These are phyloP conservation scores for Zelostemma sp. DNA, from an alignment of 1,140 invertebrate genomes.

Conservation along the genomic window DNA sequence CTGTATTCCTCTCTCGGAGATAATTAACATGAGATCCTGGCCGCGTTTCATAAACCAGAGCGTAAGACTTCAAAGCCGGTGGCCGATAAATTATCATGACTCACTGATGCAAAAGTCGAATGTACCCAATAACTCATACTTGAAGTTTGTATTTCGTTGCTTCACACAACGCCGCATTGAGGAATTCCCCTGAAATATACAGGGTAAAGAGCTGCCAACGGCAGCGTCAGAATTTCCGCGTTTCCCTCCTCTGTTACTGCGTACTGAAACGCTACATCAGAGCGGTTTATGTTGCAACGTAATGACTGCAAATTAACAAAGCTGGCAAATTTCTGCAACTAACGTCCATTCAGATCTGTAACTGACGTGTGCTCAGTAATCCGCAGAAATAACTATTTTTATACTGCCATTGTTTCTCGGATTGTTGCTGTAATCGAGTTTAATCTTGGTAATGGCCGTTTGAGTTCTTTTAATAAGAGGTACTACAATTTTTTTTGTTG, in stretches of 20 bases:
- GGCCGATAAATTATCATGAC: slow-evolving; percentile 37
- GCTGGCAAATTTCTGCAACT: slow-evolving; percentile 51
- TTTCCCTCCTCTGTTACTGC: slow-evolving; percentile 18
- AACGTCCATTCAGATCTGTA: slow-evolving; percentile 50
- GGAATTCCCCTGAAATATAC: slow-evolving; percentile 24
- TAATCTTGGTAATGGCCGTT: slow-evolving; percentile 6
- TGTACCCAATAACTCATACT: slow-evolving; percentile 6
- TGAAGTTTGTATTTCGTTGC: background rate
- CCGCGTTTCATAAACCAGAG: slow-evolving; percentile 28
- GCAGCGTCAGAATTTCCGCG: slow-evolving; percentile 41
- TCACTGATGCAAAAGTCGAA: slow-evolving; percentile 8
- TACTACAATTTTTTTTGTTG: no score
- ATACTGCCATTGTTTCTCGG: slow-evolving; percentile 25
- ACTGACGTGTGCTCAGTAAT: slow-evolving; percentile 41
- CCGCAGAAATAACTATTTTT: slow-evolving; percentile 28
- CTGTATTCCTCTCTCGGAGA: slow-evolving; percentile 35
- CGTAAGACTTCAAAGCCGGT: slow-evolving; percentile 31
- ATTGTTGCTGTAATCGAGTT: slow-evolving; percentile 20
- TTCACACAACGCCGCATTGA: background rate
- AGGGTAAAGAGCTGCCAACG: slow-evolving; percentile 36
- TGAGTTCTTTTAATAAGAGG: background rate
- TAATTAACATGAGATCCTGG: slow-evolving; percentile 5
- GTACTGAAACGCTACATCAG: slow-evolving; percentile 43
- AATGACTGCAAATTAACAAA: slow-evolving; percentile 56
- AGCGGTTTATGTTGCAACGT: slow-evolving; percentile 47